phyloP scores from a whole-genome alignment of 2,113 vertebrate genomes.

The Caloenas nicobarica region DNA sequence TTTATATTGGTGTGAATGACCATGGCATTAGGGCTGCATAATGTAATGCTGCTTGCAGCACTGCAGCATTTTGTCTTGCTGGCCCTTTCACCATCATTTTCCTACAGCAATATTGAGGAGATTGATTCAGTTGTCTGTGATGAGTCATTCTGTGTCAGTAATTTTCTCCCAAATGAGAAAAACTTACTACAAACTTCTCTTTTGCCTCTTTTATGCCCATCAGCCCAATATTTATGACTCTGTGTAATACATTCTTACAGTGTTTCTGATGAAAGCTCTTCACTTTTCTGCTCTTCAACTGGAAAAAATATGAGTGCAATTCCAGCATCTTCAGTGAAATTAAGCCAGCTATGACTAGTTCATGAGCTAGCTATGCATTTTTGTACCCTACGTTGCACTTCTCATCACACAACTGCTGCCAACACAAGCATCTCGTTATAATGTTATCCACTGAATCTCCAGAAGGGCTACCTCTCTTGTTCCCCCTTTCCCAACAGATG shows the following conservation, averaged over 20 bases:
- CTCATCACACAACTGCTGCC: background rate
- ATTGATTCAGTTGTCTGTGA: background rate
- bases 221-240: background rate
- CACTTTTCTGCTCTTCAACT: background rate
- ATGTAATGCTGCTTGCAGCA: background rate
- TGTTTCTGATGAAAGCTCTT: background rate
- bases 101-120: fast-evolving
- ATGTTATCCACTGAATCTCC: background rate
- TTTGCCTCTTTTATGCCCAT: background rate
- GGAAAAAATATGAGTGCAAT: background rate
- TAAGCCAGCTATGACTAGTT: background rate
- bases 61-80: background rate
- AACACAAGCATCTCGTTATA: background rate
- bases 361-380: background rate
- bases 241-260: background rate
- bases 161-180: background rate
- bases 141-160: background rate
- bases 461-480: background rate
- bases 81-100: background rate
- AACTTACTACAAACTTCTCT: background rate
- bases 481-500: background rate
- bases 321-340: background rate
- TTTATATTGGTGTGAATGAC: background rate
- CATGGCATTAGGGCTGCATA: background rate
- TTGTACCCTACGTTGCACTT: background rate